These are phyloP conservation scores for Pseudochirops cupreus DNA, from an alignment of 2,797 vertebrate genomes.

Conservation along the genomic window DNA sequence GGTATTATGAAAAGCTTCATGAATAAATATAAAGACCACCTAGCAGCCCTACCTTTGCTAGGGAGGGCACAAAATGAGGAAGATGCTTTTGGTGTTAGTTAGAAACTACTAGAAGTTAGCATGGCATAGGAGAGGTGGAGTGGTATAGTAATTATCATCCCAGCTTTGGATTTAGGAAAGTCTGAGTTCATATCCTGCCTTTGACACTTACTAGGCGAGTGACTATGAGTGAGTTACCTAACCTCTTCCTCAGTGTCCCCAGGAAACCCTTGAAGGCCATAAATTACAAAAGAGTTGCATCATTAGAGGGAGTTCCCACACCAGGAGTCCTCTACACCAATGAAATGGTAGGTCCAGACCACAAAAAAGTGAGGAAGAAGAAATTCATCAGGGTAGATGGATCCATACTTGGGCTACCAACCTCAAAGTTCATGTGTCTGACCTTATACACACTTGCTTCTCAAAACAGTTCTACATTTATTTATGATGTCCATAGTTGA, in stretches of 20 bases:
- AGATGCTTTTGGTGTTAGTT: background rate
- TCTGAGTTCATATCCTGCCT: background rate
- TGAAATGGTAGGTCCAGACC: background rate
- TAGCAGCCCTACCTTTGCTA: background rate
- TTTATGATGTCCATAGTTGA: conserved; percentile 13
- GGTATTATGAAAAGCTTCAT: conserved; percentile 32
- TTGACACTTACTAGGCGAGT: background rate
- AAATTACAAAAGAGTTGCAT: background rate
- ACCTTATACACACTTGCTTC: conserved; percentile 13
- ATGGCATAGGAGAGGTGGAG: background rate
- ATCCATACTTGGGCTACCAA: background rate
- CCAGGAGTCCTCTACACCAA: background rate
- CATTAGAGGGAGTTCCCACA: background rate
- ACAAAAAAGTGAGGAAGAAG: background rate
- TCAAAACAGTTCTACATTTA: conserved; percentile 13
- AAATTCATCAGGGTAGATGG: background rate
- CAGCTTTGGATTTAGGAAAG: background rate
- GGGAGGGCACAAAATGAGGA: background rate
- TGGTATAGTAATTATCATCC: background rate
- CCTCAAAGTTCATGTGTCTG: background rate
- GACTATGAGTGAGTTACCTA: background rate
- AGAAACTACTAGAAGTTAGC: background rate
- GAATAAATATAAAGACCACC: background rate
- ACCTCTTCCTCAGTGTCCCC: background rate
- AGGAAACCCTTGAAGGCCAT: background rate